Conservation (phyloP, 2,113 vertebrate species). For the Poeciliopsis retropinna region DNA sequence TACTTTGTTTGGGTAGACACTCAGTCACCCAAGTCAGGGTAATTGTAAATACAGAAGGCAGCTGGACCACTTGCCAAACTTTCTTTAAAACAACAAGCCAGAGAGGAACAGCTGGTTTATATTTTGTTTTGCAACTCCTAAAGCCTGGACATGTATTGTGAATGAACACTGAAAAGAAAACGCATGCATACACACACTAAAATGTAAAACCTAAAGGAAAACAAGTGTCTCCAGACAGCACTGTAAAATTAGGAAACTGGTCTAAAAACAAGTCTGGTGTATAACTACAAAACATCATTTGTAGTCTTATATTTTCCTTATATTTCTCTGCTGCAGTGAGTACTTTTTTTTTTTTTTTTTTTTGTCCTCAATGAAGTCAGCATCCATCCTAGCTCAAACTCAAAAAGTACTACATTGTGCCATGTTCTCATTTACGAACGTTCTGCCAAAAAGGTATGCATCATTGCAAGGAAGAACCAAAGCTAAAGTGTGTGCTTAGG, state of each 20-base stretch:
- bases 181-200: not conserved
- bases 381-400: not conserved
- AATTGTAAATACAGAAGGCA: not conserved
- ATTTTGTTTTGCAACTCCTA: not conserved
- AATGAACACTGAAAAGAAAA: not conserved
- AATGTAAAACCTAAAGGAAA: not conserved
- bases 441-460: not conserved
- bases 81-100: not conserved
- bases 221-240: not conserved
- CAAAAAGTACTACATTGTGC: not conserved
- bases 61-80: not conserved
- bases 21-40: not conserved
- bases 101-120: not conserved
- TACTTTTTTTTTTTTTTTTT: too few relatives aligned
- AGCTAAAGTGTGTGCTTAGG: not conserved
- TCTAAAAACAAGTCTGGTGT: not conserved
- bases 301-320: not conserved
- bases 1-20: not conserved
- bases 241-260: not conserved
- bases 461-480: not conserved
- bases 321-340: not conserved
- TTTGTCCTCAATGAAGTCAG: not conserved
- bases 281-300: not conserved
- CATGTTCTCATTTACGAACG: not conserved
- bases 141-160: not conserved